Conservation (phyloP, 2,797 vertebrate species). For the Hippocampus kuda region DNA sequence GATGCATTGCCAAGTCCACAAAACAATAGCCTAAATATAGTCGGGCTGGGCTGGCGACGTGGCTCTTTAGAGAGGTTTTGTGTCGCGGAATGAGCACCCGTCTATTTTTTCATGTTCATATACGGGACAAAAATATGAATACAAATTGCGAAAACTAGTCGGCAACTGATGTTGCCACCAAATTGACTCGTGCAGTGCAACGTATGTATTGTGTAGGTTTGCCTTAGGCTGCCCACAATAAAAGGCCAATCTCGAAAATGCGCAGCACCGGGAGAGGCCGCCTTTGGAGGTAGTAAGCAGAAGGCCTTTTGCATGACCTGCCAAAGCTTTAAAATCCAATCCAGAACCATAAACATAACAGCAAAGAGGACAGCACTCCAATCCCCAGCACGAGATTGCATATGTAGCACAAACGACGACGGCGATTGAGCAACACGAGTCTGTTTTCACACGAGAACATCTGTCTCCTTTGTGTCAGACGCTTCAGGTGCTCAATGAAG, state of each 20-base stretch:
- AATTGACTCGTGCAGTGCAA: too few relatives aligned
- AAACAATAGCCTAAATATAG: slow-evolving; percentile 66
- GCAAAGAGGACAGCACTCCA: too few relatives aligned
- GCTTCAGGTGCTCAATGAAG: slow-evolving; percentile 26
- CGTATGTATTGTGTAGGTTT: neutral
- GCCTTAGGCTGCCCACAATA: neutral
- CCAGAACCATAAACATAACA: neutral
- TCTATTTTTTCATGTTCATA: slow-evolving; percentile 15
- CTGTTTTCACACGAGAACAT: slow-evolving; percentile 19
- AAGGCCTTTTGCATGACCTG: too few relatives aligned
- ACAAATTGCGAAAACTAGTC: neutral
- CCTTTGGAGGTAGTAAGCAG: neutral
- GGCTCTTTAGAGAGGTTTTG: slow-evolving; percentile 13
- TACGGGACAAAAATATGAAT: neutral
- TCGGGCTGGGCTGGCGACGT: slow-evolving; percentile 26
- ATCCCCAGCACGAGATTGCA: neutral
- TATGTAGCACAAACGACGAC: slow-evolving; percentile 6
- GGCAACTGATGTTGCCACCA: too few relatives aligned
- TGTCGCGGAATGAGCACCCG: slow-evolving; percentile 6
- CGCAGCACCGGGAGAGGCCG: neutral
- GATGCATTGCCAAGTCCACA: slow-evolving; percentile 54
- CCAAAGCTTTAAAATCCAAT: too few relatives aligned
- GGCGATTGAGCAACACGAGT: slow-evolving; percentile 10
- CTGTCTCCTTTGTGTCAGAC: slow-evolving; percentile 15
- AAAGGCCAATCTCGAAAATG: neutral